Evolutionary conservation across 2,113 vertebrate genomes (phyloP), one percentile per base, ranked within the genome.

Genomic region (Sprattus sprattus): DNA sequence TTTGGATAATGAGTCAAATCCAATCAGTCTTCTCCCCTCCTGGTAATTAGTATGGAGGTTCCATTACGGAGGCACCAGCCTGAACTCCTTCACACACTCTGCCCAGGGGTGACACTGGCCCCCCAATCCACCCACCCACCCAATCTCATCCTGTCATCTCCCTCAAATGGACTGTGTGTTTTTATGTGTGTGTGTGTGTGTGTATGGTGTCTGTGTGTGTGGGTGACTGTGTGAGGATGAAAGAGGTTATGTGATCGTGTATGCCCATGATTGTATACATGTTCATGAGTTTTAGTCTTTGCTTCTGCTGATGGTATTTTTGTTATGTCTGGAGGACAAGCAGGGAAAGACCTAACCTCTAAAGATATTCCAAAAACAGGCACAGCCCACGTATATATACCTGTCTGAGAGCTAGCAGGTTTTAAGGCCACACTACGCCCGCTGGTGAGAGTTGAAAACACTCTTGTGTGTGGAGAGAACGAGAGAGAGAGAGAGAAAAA

Each of bases 1-100:
- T 91, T 89, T 91, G 89, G 91, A 94, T 95, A 94, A 94, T 94
- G 92, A 95, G 92, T 95, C 93, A 94, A 94, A 95, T 95, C 94
- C 92, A 95, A 95, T 95, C 94, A 93, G 91, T 88, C 89, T 89
- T 89, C 88, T 93, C 92, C 92, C 91, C 91, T 92, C 89, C 91
- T 93, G 91, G 91, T 94, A 93, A 95, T 95, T 93, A 94, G 92
- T 93, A 91, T 88, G 91, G 89, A 92, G 92, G 89, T 91, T 91
- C 89, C 90, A 93, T 93, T 92, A 93, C 89, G 86, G 91, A 92
- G 91, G 88, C 86, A 86, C 75, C 88, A 86, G 88, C 85, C 92
- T 92, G 85, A 91, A 87, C 87, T 88, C 67, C 89, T 85, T 92
- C 91, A 89, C 90, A 89, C 92, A 90, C 90, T 88, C 91, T 92